These are phyloP conservation scores for Onychomys arenicola DNA, from an alignment of 2,797 vertebrate species.

Conservation along the genomic window DNA sequence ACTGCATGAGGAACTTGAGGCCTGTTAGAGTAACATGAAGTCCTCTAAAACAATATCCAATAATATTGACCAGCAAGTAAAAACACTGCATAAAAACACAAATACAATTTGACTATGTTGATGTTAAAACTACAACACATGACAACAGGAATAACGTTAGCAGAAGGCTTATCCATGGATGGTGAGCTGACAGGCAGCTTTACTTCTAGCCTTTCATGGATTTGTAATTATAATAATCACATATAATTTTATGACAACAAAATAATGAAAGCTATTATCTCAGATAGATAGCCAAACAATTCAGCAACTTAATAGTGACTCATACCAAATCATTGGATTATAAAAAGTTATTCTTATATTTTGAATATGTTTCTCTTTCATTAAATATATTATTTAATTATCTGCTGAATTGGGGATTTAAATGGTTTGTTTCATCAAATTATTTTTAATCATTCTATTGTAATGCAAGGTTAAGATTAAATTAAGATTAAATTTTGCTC, in stretches of 20 bases:
- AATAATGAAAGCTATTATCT: conserved; percentile 36
- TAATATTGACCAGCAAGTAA: background rate
- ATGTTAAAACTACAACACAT: background rate
- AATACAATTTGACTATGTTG: background rate
- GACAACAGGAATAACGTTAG: background rate
- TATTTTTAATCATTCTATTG: conserved; percentile 34
- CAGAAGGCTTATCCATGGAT: background rate
- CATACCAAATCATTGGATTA: conserved; percentile 28
- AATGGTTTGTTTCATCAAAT: background rate
- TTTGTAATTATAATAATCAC: background rate
- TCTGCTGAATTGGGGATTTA: conserved; percentile 8
- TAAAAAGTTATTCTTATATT: conserved; percentile 28
- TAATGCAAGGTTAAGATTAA: background rate
- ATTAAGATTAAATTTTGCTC: background rate
- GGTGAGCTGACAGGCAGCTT: background rate
- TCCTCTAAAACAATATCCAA: background rate
- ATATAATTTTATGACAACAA: background rate
- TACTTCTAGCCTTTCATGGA: background rate
- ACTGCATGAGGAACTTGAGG: background rate
- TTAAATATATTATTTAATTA: background rate
- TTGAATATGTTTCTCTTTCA: conserved; percentile 10
- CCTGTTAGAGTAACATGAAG: background rate
- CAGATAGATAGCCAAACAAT: conserved; percentile 31
- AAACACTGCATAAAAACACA: background rate
- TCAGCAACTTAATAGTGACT: conserved; percentile 26